Conservation (phyloP, 2,113 vertebrate genomes). For the Furnarius figulus region DNA sequence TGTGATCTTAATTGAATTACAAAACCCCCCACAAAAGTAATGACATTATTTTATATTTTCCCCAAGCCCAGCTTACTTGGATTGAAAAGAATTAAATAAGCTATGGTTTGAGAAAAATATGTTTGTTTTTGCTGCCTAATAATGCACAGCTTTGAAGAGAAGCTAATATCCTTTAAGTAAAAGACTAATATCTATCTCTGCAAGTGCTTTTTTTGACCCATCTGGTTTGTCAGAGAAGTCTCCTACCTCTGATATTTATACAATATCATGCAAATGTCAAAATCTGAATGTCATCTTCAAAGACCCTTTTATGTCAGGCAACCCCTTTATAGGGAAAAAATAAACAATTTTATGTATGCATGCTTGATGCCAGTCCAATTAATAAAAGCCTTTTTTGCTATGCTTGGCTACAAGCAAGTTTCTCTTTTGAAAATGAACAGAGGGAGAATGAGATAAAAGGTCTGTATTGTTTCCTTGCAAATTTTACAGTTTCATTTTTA, state of each 20-base stretch:
- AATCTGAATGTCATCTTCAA: slow-evolving; percentile 99
- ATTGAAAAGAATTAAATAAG: slow-evolving; percentile 62
- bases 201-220: slow-evolving; percentile 76
- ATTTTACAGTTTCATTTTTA: slow-evolving; percentile 99
- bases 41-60: slow-evolving; percentile 70
- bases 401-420: slow-evolving; percentile 88
- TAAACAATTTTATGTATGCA: slow-evolving; percentile 96
- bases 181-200: slow-evolving; percentile 72
- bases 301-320: slow-evolving; percentile 95
- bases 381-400: slow-evolving; percentile 93
- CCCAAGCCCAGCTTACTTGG: slow-evolving; percentile 24
- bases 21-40: slow-evolving; percentile 52
- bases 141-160: slow-evolving; percentile 71
- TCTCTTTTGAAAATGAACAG: slow-evolving; percentile 91
- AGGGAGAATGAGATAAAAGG: slow-evolving; percentile 98
- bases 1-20: slow-evolving; percentile 72
- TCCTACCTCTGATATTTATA: slow-evolving; percentile 92
- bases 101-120: slow-evolving; percentile 61
- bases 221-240: slow-evolving; percentile 85
- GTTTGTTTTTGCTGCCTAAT: slow-evolving; percentile 75
- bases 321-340: slow-evolving; percentile 91
- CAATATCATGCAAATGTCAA: slow-evolving; percentile 99
- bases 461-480: slow-evolving; percentile 97
- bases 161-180: slow-evolving; percentile 77
- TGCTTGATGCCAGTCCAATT: slow-evolving; percentile 98